A percentile compares a stretch with the other conserved stretches of the same genome.
phyloP scores from a whole-genome alignment of 2,888 invertebrate species.

The Andrena chrysosceles region DNA sequence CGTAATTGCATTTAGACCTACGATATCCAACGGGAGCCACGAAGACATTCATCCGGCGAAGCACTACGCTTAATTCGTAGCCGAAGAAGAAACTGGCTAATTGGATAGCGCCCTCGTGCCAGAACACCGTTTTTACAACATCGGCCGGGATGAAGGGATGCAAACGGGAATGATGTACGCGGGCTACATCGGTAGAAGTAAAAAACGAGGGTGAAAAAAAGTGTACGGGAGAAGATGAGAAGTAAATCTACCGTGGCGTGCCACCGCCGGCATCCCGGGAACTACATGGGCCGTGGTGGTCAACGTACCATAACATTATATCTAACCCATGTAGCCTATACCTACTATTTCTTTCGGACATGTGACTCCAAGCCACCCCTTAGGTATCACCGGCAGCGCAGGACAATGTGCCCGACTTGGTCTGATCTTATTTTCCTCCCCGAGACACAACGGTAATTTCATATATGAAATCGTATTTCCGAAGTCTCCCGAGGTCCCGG shows the following conservation, averaged over 20 bases:
- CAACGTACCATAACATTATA: constrained; percentile 84
- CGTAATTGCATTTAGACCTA: constrained; percentile 45
- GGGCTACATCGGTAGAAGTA: constrained; percentile 49
- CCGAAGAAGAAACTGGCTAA: constrained; percentile 68
- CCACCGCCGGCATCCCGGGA: constrained; percentile 70
- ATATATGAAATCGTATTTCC: constrained; percentile 67
- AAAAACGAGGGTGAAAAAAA: constrained; percentile 68
- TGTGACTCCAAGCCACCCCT: constrained; percentile 71
- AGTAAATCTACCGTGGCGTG: constrained; percentile 79
- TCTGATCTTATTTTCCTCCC: constrained; percentile 65
- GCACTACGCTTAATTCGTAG: constrained; percentile 64
- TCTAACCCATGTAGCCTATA: constrained; percentile 78
- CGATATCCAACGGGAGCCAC: constrained; percentile 37
- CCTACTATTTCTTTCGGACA: constrained; percentile 79
- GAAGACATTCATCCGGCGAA: constrained; percentile 46
- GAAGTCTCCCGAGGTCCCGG: constrained; percentile 31
- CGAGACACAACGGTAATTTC: constrained; percentile 62
- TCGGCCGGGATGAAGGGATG: constrained; percentile 65
- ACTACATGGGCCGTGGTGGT: constrained; percentile 81
- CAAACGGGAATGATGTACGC: constrained; percentile 64
- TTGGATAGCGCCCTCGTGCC: constrained; percentile 64
- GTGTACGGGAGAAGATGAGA: constrained; percentile 64
- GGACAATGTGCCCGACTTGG: constrained; percentile 67
- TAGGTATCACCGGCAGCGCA: constrained; percentile 57
- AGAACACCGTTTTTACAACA: constrained; percentile 58